These are phyloP conservation scores for Agapostemon virescens DNA, from an alignment of 2,888 invertebrate species.

Conservation along the genomic window DNA sequence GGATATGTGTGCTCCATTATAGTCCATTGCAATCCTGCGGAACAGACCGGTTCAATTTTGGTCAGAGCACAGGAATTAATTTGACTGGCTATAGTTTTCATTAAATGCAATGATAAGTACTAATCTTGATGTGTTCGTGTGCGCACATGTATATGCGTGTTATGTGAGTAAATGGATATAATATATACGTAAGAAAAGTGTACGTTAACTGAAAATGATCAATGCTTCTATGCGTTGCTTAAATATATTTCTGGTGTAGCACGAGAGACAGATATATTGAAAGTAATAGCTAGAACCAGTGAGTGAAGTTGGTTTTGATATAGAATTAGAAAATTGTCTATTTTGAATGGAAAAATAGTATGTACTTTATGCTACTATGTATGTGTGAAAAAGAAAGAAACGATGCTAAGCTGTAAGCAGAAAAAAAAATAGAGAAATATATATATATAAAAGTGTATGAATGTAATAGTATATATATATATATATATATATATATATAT, in stretches of 20 bases:
- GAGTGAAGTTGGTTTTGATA: conserved; percentile 8
- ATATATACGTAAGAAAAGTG: conserved; percentile 17
- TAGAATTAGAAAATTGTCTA: conserved; percentile 24
- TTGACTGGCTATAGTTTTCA: conserved; percentile 23
- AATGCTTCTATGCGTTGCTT: not conserved
- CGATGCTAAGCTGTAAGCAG: conserved; percentile 65
- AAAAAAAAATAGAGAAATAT: conserved; percentile 57
- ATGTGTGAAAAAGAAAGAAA: conserved; percentile 40
- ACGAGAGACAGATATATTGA: conserved; percentile 7
- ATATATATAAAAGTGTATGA: conserved; percentile 55
- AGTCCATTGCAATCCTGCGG: conserved; percentile 91
- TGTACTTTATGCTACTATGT: conserved; percentile 48
- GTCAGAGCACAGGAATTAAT: conserved; percentile 71
- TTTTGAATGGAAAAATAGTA: conserved; percentile 17
- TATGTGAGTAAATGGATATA: no score
- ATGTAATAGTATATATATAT: conserved; percentile 47
- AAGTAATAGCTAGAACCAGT: not conserved
- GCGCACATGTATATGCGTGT: not conserved
- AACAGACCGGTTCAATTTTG: conserved; percentile 70
- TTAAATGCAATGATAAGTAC: conserved; percentile 30
- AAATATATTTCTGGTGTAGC: not conserved
- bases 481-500: conserved; percentile 48
- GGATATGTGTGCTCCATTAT: conserved; percentile 91
- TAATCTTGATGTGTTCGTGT: not conserved
- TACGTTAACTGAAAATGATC: not conserved